Evolutionary conservation across 1,140 invertebrate species (phyloP), one percentile per base, ranked within the genome.

Genomic region (Drosophila suzukii): DNA sequence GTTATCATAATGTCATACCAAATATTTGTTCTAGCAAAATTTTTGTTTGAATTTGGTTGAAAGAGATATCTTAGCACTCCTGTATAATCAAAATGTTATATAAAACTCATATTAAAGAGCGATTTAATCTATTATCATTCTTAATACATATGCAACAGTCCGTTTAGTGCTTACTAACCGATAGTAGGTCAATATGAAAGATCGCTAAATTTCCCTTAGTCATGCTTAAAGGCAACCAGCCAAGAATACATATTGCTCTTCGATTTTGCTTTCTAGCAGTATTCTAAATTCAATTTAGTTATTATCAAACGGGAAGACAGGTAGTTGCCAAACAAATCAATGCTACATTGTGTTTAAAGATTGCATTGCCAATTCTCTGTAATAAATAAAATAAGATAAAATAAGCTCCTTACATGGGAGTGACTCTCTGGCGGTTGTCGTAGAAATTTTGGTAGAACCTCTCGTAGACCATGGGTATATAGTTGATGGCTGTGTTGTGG

Each of bases 381-480:
- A 4, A 11, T 20, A 12, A 8, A 5, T 13, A 36, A 2, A 13
- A 10, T 20, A 36, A 2, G 8, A 10, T 20, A 8, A n/a, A n/a
- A 15, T 12, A 6, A n/a, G n/a, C n/a, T 17, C 32, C 83, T 79
- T 74, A 91, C 89, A 78, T 77, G 46, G 83, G 75, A 27, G 78
- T 80, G 4, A 59, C 46, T 34, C 78, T 76, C 20, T 78, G 74
- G 1, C 86, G 71, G 41, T 91, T 91, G 10, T 92, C 91, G 62
- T 86, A 92, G 57, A 91, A 91, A 41, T 70, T 91, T 62, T 89
- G 86, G 49, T 91, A 91, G 75, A 90, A 91, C 7, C 75, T 81
- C 50, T 92, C 91, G 36, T 92, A 92, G 11, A 91, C 66, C 72
- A 92, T 90, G 17, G 91, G 91, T 67, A 92, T 86, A 51, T 92